phyloP scores from a whole-genome alignment of 1,140 invertebrate genomes.

The Trichogramma pretiosum region DNA sequence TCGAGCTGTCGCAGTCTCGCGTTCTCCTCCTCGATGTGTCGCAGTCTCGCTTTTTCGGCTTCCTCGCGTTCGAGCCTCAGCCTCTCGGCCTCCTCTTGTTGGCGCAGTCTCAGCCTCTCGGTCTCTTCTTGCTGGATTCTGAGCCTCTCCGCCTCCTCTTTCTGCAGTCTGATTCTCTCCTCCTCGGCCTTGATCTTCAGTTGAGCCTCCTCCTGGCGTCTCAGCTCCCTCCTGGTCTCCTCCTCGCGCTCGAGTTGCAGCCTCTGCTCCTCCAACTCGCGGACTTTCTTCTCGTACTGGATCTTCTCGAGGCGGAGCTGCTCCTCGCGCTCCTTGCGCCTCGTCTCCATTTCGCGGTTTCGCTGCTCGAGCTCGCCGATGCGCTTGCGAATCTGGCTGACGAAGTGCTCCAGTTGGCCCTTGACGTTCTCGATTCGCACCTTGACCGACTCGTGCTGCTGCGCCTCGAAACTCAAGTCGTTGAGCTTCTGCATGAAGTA shows the following conservation, averaged over 20 bases:
- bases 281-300: not conserved
- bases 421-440: conserved; percentile 1
- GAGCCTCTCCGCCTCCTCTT: not conserved
- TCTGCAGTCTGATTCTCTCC: not conserved
- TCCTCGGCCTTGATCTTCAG: not conserved
- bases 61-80: not conserved
- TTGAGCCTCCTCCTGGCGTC: not conserved
- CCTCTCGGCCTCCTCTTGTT: not conserved
- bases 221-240: not conserved
- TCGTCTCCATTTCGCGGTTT: not conserved
- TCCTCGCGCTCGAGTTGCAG: not conserved
- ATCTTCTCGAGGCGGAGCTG: not conserved
- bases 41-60: not conserved
- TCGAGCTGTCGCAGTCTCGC: not conserved
- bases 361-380: conserved; percentile 2
- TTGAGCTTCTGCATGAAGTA: not conserved
- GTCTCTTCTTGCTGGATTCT: not conserved
- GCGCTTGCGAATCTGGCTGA: not conserved
- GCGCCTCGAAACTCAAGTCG: not conserved
- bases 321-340: not conserved
- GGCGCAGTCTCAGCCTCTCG: not conserved
- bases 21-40: not conserved
- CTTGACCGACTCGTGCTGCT: not conserved
- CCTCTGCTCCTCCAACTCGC: not conserved
- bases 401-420: conserved; percentile 1